Evolutionary conservation across 2,797 vertebrate species (phyloP), one percentile per base, ranked within the genome.

Genomic region (Anisognathus igniventris): DNA sequence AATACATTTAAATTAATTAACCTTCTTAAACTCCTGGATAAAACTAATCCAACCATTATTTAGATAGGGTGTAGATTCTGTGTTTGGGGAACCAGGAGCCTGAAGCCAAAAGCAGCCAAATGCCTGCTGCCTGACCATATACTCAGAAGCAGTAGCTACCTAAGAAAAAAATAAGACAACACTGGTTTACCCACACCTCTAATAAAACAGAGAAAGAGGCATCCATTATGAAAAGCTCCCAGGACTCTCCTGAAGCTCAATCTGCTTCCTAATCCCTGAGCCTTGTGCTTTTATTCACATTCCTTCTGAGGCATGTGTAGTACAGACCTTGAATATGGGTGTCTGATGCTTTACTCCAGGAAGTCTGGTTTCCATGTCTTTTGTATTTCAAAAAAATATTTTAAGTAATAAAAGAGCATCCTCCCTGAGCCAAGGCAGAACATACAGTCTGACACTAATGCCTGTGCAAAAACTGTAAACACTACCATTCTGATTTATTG

Each of bases 351-450:
- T 78, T 66, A 30, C n/a, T 54, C 50, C 65, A 40, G 20, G 28
- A 74, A 80, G 33, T 56, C 30, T 62, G 17, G 27, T 73, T 90
- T 85, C 54, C 42, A 25, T 25, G 12, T 14, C 61, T 87, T 94
- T 68, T 76, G n/a, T 71, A 77, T 93, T 94, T 88, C 68, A 88
- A 72, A 50, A 67, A 89, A 82, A 54, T 76, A 53, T 71, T 95
- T 86, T 22, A 88, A 81, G 56, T 47, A 4, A 35, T 40, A 15
- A 95, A 79, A 96, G 88, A 73, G 68, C 51, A 65, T 39, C 14
- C 14, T 80, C 33, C 22, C 58, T 39, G 44, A 93, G 40, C 42
- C 54, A 61, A 68, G 31, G 37, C 14, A 66, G 37, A 77, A 30
- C 40, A 56, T 9, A 21, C 3, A 31, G 22, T 16, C 39, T 74